These are phyloP conservation scores for Caranx melampygus DNA, from an alignment of 2,113 vertebrate genomes.

Conservation along the genomic window DNA sequence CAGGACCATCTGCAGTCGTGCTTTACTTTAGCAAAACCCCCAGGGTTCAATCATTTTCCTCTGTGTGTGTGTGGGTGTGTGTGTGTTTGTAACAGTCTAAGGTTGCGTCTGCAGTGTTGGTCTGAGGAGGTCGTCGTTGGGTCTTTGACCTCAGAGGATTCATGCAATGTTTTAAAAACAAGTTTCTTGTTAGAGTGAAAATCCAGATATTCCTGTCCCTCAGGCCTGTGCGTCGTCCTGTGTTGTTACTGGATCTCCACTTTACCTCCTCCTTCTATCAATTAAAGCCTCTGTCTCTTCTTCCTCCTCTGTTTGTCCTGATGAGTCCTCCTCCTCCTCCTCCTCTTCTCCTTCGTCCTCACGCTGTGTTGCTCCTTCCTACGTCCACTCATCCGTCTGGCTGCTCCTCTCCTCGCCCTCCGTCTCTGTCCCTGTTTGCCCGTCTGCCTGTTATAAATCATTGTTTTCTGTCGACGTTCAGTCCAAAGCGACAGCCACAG, in stretches of 20 bases:
- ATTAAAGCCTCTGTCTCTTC: neutral
- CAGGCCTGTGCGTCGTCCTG: slow-evolving; percentile 4
- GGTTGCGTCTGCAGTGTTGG: too few species aligned
- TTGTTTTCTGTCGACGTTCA: slow-evolving; percentile 20
- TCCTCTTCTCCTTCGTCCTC: neutral
- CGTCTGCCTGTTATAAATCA: slow-evolving; percentile 51
- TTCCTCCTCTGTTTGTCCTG: neutral
- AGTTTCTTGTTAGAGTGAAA: neutral
- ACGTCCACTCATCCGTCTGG: slow-evolving; percentile 5
- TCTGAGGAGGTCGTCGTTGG: too few species aligned
- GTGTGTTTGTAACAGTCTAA: too few species aligned
- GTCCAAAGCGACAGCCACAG: slow-evolving; percentile 15
- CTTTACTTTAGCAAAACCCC: slow-evolving; percentile 3
- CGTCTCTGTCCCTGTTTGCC: slow-evolving; percentile 37
- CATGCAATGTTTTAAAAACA: neutral
- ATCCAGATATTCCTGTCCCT: slow-evolving; percentile 4
- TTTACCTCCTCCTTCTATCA: neutral
- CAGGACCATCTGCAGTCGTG: neutral
- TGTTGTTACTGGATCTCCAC: neutral
- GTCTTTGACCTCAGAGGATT: neutral
- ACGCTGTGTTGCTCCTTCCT: neutral
- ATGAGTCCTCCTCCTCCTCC: neutral
- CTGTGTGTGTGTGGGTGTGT: neutral
- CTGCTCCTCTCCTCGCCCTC: slow-evolving; percentile 12
- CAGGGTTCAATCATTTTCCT: neutral